Evolutionary conservation across 2,113 vertebrate species (phyloP).

Genomic region (Scophthalmus maximus): DNA sequence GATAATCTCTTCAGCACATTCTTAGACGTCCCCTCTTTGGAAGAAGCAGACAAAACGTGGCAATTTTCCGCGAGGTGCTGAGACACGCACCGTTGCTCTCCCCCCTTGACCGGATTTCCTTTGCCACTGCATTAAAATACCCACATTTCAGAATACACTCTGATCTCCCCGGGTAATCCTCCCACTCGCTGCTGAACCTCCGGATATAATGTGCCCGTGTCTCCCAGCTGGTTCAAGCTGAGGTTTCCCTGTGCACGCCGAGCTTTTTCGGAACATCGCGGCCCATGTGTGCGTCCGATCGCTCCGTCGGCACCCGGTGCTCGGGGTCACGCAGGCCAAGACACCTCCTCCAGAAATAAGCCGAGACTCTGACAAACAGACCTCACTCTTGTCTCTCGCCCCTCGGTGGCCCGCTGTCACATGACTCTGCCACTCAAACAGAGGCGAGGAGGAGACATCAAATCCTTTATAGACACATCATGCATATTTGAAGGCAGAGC

Average conservation of each 20-base stretch:
- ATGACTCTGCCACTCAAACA: slow-evolving; percentile 57
- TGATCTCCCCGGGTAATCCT: slow-evolving; percentile 18
- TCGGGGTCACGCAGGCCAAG: slow-evolving; percentile 31
- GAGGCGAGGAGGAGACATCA: slow-evolving; percentile 62
- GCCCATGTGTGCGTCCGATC: neutral
- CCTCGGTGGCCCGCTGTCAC: slow-evolving; percentile 41
- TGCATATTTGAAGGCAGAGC: slow-evolving; percentile 79
- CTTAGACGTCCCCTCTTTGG: neutral
- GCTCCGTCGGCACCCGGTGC: slow-evolving; percentile 17
- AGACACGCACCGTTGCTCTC: slow-evolving; percentile 9
- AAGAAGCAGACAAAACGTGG: slow-evolving; percentile 8
- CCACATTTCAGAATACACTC: slow-evolving; percentile 13
- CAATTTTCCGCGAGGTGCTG: slow-evolving; percentile 31
- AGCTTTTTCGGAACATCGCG: slow-evolving; percentile 16
- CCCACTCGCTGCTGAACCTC: slow-evolving; percentile 8
- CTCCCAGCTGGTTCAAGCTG: slow-evolving; percentile 1
- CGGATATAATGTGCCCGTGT: neutral
- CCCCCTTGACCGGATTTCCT: neutral
- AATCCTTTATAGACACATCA: slow-evolving; percentile 71
- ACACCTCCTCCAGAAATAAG: slow-evolving; percentile 50
- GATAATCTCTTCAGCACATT: neutral
- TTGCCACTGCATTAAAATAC: slow-evolving; percentile 14
- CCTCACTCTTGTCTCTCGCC: slow-evolving; percentile 30
- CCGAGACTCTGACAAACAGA: slow-evolving; percentile 54
- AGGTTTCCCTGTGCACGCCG: neutral